Percentiles rank a stretch among this genome's conserved stretches.
Evolutionary conservation across 2,113 vertebrate genomes (phyloP).

Genomic region (Alectura lathami): DNA sequence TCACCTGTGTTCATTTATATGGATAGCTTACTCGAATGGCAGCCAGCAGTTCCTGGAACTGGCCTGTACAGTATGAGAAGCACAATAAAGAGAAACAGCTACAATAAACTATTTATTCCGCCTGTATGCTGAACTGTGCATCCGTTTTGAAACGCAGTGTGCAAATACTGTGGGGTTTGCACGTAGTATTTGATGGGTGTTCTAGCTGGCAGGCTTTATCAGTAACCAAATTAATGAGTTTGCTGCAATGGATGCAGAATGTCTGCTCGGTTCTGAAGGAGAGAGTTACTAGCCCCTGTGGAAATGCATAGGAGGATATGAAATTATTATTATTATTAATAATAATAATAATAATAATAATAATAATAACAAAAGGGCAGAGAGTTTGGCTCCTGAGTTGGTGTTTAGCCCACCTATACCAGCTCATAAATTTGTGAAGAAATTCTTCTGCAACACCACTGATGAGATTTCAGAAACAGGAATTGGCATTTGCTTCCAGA

Average conservation of each 20-base stretch:
- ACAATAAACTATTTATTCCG: neutral
- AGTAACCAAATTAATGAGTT: neutral
- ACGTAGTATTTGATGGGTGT: fast-evolving
- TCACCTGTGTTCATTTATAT: neutral
- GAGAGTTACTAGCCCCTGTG: neutral
- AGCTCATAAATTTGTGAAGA: neutral
- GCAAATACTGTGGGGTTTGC: neutral
- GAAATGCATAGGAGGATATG: neutral
- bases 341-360: too few relatives aligned
- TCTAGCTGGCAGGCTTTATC: neutral
- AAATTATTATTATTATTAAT: too few relatives aligned
- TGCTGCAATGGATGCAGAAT: neutral
- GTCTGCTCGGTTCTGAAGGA: neutral
- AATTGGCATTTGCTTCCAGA: neutral
- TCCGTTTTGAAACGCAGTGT: neutral
- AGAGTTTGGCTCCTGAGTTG: neutral
- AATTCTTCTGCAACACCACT: neutral
- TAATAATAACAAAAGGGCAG: neutral
- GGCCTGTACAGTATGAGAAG: neutral
- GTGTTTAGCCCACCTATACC: neutral
- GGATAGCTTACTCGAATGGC: neutral
- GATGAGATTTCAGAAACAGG: neutral
- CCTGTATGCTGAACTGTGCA: neutral
- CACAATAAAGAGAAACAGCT: neutral
- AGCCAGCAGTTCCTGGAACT: neutral